Evolutionary conservation across 2,888 invertebrate species (phyloP), one percentile per base, ranked within the genome.

Genomic region (Euzophera pinguis): DNA sequence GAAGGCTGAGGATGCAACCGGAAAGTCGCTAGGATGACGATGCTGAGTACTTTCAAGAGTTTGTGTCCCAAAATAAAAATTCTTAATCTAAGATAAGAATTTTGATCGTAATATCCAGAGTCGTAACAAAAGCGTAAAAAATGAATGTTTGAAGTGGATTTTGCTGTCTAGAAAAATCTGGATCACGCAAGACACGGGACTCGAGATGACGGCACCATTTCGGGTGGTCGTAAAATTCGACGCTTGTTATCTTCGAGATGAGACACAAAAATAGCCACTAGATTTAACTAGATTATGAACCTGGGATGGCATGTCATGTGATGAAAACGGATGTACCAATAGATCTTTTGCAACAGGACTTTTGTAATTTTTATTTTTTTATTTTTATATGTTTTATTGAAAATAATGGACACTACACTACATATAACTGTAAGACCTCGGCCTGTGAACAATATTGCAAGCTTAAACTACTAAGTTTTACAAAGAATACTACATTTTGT

Each of bases 211-310:
- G 63, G 61, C 67, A 71, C 69, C 71, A 69, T 77, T 73, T 61
- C 60, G 71, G 62, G 64, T 56, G 67, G 60, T 81, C 81, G 73
- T 86, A 84, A 84, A 84, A 75, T 65, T 69, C 60, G 53, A 58
- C 59, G 66, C 78, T 75, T 76, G 79, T 83, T 82, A 83, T 78
- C 75, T 72, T 60, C 56, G 66, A 62, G 68, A 69, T 63, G 67
- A 70, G 61, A 69, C 63, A 69, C 57, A 58, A 60, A 64, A 66
- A 65, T 58, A 53, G 58, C 56, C 34, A 52, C 48, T 17, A 48
- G 35, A n/a, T n/a, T n/a, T n/a, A n/a, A n/a, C 48, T 17, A 48
- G 35, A 53, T 52, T 42, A 55, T 49, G 22, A 12, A 45, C 22
- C 42, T 41, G 42, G 51, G 53, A 55, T 59, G 16, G 16, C 29